These are phyloP conservation scores for Euplexia lucipara DNA, from an alignment of 2,888 invertebrate species.

Conservation along the genomic window DNA sequence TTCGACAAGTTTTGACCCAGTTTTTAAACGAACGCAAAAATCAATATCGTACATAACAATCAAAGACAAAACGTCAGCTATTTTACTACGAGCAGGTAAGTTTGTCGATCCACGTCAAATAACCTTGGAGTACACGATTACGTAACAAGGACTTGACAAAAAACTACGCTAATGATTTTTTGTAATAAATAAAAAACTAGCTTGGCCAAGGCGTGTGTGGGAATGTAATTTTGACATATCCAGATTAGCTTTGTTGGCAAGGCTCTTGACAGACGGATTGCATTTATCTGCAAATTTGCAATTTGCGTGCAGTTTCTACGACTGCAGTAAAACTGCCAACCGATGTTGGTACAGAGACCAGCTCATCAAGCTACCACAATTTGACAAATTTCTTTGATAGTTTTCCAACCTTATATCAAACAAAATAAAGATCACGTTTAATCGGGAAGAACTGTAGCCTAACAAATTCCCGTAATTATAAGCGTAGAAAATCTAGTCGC, in stretches of 20 bases:
- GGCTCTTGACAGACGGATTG: too few species aligned
- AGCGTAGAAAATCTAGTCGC: too few species aligned
- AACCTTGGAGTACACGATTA: constrained; percentile 45
- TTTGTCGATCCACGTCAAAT: constrained; percentile 9
- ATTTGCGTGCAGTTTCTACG: too few species aligned
- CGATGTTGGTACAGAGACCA: too few species aligned
- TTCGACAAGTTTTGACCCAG: neutral
- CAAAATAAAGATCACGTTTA: too few species aligned
- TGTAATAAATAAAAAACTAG: constrained; percentile 30
- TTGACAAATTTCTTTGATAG: too few species aligned
- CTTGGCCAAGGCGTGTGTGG: constrained; percentile 28
- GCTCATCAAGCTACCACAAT: too few species aligned
- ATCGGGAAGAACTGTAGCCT: too few species aligned
- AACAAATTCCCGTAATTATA: too few species aligned
- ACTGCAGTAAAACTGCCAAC: too few species aligned
- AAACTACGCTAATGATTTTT: constrained; percentile 48
- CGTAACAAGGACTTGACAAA: constrained; percentile 40
- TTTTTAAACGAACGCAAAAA: constrained; percentile 10
- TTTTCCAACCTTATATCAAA: too few species aligned
- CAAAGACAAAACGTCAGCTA: constrained; percentile 21
- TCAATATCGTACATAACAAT: constrained; percentile 23
- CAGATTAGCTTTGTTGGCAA: neutral
- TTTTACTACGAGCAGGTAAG: constrained; percentile 10
- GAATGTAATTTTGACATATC: constrained; percentile 13
- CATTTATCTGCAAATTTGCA: too few species aligned